Percentiles rank a stretch among this genome's conserved stretches.
Conservation (phyloP, 2,888 invertebrate species). For the Pollenia labialis region DNA sequence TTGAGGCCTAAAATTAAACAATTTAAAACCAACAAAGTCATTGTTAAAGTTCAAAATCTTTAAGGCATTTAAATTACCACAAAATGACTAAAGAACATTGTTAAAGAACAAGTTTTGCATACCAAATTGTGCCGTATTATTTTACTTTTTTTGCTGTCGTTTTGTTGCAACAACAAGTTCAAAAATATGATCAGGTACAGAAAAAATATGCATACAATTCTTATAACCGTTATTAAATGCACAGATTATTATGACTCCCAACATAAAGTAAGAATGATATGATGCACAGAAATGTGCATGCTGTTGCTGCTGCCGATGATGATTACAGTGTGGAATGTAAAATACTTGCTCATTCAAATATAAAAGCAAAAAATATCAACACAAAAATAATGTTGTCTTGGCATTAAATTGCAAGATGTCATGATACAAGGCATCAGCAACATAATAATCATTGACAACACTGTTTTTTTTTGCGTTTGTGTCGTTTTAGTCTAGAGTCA, state of each 20-base stretch:
- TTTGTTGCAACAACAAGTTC: constrained; percentile 46
- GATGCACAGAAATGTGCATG: constrained; percentile 31
- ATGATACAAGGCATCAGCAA: constrained; percentile 59
- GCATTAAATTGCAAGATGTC: constrained; percentile 68
- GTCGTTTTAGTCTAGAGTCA: constrained; percentile 27
- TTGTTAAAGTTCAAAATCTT: constrained; percentile 54
- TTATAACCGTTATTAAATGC: constrained; percentile 62
- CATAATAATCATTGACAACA: constrained; percentile 66
- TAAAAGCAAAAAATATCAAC: constrained; percentile 27
- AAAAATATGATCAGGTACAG: constrained; percentile 32
- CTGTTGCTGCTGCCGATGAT: constrained; percentile 11
- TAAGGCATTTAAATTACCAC: constrained; percentile 43
- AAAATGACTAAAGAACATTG: constrained; percentile 46
- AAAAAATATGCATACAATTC: constrained; percentile 36
- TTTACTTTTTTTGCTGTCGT: constrained; percentile 8
- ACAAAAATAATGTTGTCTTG: constrained; percentile 53
- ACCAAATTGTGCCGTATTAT: constrained; percentile 38
- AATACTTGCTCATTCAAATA: constrained; percentile 47
- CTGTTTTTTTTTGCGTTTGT: background rate
- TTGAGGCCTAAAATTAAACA: background rate
- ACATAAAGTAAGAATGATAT: constrained; percentile 52
- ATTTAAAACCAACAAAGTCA: constrained; percentile 21
- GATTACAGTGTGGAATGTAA: constrained; percentile 49
- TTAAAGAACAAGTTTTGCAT: constrained; percentile 54
- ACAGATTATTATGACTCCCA: constrained; percentile 58